These are phyloP conservation scores for Nyctibius bracteatus DNA, from an alignment of 2,113 vertebrate genomes.

Conservation along the genomic window DNA sequence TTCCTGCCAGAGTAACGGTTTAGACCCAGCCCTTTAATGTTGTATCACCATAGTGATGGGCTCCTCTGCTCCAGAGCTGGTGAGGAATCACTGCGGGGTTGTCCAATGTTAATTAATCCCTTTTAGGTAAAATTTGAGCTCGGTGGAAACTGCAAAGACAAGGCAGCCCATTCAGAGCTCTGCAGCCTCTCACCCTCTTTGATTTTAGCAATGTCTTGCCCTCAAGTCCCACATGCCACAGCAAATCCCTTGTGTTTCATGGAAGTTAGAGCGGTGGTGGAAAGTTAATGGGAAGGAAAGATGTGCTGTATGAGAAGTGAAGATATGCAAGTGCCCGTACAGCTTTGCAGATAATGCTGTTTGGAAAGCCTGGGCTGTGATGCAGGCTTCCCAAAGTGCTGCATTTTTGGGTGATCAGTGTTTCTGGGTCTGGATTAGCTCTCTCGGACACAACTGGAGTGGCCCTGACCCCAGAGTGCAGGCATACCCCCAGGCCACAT, in stretches of 20 bases:
- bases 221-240: no score
- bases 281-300: no score
- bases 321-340: no score
- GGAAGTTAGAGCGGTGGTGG: no score
- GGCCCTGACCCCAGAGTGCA: background rate
- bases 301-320: no score
- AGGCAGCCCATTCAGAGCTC: background rate
- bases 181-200: no score
- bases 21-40: background rate
- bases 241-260: no score
- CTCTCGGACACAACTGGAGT: no score
- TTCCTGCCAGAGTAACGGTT: background rate
- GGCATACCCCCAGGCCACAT: accelerated
- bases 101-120: slow-evolving; percentile 18
- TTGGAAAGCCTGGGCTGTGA: no score
- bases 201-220: no score
- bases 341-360: no score
- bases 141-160: background rate
- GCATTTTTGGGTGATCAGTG: background rate
- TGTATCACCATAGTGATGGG: background rate
- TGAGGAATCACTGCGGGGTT: background rate
- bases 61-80: background rate
- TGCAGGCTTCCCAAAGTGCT: no score
- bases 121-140: background rate
- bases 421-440: background rate